These are phyloP conservation scores for Pantherophis alleghaniensis DNA, from an alignment of 2,797 vertebrate species.

Conservation along the genomic window DNA sequence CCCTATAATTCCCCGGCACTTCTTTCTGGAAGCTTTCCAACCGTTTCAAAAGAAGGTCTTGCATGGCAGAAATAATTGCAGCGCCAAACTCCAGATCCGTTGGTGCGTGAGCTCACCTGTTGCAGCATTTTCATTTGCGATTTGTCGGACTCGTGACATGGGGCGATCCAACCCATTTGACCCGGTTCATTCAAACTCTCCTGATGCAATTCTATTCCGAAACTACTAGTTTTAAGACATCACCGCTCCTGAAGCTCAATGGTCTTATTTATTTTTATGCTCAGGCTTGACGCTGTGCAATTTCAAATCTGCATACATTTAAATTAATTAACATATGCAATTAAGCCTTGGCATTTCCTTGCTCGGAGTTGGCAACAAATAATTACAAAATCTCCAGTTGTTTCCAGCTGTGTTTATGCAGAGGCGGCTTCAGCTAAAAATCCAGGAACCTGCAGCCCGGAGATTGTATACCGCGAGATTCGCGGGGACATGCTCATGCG, in stretches of 20 bases:
- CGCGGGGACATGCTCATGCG: not conserved
- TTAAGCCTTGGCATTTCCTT: constrained; percentile 31
- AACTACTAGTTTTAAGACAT: not conserved
- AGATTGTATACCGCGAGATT: not conserved
- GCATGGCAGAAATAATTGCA: not conserved
- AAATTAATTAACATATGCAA: constrained; percentile 34
- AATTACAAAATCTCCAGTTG: constrained; percentile 27
- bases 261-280: constrained; percentile 19
- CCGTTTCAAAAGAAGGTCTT: not conserved
- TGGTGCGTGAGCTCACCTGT: not conserved
- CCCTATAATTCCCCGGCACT: not conserved
- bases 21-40: not conserved
- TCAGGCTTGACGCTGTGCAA: constrained; percentile 3
- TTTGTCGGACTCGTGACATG: not conserved
- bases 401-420: constrained; percentile 26
- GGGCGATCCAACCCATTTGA: not conserved
- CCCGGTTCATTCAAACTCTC: not conserved
- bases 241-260: not conserved
- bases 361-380: constrained; percentile 26
- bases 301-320: constrained; percentile 39
- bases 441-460: not conserved
- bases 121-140: not conserved
- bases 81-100: not conserved
- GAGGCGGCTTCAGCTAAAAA: not conserved
- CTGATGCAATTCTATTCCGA: not conserved